Conservation (phyloP, 1,140 invertebrate species). For the Papilio dardanus region DNA sequence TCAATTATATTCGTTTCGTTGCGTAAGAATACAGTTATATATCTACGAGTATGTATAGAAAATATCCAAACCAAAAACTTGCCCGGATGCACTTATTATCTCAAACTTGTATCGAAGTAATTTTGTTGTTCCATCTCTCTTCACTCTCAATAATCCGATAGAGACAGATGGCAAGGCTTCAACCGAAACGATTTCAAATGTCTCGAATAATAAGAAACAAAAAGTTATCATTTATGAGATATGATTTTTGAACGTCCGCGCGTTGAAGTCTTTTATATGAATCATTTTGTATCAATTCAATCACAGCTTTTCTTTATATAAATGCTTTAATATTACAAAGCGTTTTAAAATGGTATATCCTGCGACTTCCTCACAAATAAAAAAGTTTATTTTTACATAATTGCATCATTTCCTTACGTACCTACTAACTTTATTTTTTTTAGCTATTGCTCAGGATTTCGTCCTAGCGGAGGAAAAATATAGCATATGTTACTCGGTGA, state of each 20-base stretch:
- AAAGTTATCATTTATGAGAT: neutral
- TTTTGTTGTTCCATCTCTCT: slow-evolving; percentile 6
- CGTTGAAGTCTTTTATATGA: neutral
- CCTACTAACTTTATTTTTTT: too few relatives aligned
- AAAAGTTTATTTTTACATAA: too few relatives aligned
- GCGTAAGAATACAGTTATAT: neutral
- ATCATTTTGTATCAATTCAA: too few relatives aligned
- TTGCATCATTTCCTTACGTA: too few relatives aligned
- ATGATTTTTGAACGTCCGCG: neutral
- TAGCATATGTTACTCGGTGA: too few relatives aligned
- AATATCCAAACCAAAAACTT: slow-evolving; percentile 6
- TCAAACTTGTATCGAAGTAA: slow-evolving; percentile 34
- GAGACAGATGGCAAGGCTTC: neutral
- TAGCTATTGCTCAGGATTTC: too few relatives aligned
- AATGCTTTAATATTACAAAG: too few relatives aligned
- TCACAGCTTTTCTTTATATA: too few relatives aligned
- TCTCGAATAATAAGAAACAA: neutral
- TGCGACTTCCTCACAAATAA: too few relatives aligned
- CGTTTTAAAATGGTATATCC: too few relatives aligned
- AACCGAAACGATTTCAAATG: slow-evolving; percentile 23
- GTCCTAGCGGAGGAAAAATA: too few relatives aligned
- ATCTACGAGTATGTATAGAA: neutral
- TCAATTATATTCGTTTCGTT: neutral
- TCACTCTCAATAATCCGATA: neutral
- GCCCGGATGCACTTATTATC: slow-evolving; percentile 34